Evolutionary conservation across 2,888 invertebrate genomes (phyloP), one percentile per base, ranked within the genome.

Genomic region (Campoplex capitator): DNA sequence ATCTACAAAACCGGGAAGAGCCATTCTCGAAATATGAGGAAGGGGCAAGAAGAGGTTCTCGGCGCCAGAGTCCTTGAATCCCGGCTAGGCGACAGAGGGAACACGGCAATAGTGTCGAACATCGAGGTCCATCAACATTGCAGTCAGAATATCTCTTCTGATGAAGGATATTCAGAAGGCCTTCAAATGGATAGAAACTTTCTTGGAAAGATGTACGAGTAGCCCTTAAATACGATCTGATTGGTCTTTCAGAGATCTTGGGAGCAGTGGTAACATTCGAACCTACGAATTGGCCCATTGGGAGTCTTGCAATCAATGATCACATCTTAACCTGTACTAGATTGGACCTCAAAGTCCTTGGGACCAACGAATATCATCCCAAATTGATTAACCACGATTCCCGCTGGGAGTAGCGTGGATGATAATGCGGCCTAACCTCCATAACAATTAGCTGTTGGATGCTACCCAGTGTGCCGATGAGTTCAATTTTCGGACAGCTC

Each of bases 91-190:
- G 75, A 67, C 62, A 38, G 70, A 75, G 86, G 65, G 75, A 75
- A 82, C 78, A 48, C 84, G 87, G 76, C 86, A 80, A 79, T 74
- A 85, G 71, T 67, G 85, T 80, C 76, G 76, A 83, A 84, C 56
- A 65, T 71, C 28, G 70, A 67, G 48, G 62, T 82, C 23, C 68
- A 58, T 70, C 78, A 48, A 13, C 51, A 48, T 42, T 78, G 67
- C 23, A 23, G 42, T 8, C 18, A 38, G 23, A 9, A 51, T 28
- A 38, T 73, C 13, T 78, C 35, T 42, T 18, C 35, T 13, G 82
- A 28, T 38, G 58, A 16, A 85, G 32, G 28, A 23, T 35, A 58
- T 13, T 38, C 32, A n/a, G 16, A 16, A 51, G 42, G 8, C 11
- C 48, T 18, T 16, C 23, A n/a, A 11, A 42, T 58, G 9, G 32